These are phyloP conservation scores for Lytechinus variegatus DNA, from an alignment of 35 echinoderm and acorn worm genomes.

Conservation along the genomic window DNA sequence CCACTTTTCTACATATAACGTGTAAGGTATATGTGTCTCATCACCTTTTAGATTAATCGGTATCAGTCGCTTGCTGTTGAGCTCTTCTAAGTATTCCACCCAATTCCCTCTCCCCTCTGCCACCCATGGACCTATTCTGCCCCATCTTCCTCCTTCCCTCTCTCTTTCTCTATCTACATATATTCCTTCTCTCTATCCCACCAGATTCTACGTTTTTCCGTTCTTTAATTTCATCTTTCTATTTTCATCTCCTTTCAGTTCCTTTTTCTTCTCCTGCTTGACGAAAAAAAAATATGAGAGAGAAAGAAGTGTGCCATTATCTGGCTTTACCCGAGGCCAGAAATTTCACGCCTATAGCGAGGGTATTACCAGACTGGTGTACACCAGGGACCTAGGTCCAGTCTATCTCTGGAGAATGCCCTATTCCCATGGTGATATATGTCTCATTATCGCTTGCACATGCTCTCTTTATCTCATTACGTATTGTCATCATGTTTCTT, in stretches of 20 bases:
- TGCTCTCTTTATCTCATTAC: background rate
- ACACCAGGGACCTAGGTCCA: background rate
- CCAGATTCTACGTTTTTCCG: no score
- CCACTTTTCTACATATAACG: no score
- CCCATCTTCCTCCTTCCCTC: no score
- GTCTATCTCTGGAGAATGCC: background rate
- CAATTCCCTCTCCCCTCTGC: no score
- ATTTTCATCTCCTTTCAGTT: background rate
- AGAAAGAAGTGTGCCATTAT: background rate
- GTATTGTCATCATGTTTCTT: background rate
- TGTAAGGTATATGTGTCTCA: no score
- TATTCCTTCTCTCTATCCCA: background rate
- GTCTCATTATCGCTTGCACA: constrained; percentile 17
- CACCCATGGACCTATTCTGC: no score
- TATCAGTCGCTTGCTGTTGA: no score
- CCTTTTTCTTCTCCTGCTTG: background rate
- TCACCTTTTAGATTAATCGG: no score
- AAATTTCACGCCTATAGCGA: constrained; percentile 21
- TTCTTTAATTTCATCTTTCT: background rate
- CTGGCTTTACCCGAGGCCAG: constrained; percentile 6
- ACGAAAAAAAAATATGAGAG: background rate
- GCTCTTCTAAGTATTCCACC: no score
- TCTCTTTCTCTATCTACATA: no score
- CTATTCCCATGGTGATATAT: background rate
- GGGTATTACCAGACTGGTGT: background rate